A percentile compares a stretch with the other conserved stretches of the same genome.
phyloP scores from a whole-genome alignment of 1,140 invertebrate species.

The Phymorhynchus buccinoides region DNA sequence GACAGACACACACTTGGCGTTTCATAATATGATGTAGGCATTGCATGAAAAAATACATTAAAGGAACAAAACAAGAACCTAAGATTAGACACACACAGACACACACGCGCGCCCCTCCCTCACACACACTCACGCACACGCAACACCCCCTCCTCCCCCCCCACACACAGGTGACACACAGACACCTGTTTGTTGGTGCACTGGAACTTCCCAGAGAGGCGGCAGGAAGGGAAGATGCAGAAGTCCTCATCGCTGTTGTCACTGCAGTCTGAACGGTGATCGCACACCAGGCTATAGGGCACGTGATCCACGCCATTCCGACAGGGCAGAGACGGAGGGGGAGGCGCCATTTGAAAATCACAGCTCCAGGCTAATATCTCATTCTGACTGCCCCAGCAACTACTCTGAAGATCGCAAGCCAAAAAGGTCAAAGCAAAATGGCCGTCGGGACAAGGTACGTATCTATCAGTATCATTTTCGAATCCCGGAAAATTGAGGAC shows the following conservation, averaged over 20 bases:
- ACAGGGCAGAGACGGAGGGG: conserved; percentile 26
- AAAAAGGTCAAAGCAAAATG: background rate
- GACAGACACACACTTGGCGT: no score
- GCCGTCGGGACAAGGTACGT: background rate
- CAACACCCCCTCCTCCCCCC: no score
- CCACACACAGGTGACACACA: no score
- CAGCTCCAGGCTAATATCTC: background rate
- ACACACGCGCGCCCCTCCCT: no score
- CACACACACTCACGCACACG: no score
- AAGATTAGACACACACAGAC: no score
- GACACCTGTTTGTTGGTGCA: conserved; percentile 22
- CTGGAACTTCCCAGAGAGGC: conserved; percentile 5
- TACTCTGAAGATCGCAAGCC: conserved; percentile 8
- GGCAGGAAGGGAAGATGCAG: conserved; percentile 29
- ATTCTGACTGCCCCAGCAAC: background rate
- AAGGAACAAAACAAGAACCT: no score
- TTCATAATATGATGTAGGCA: no score
- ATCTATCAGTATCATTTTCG: no score
- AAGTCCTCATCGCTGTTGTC: conserved; percentile 38
- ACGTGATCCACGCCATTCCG: conserved; percentile 12
- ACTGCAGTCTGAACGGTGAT: conserved; percentile 36
- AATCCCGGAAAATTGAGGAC: background rate
- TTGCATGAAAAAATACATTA: no score
- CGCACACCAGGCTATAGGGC: conserved; percentile 41
- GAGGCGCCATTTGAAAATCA: background rate